phyloP scores from a whole-genome alignment of 2,797 vertebrate genomes.

The Parambassis ranga region DNA sequence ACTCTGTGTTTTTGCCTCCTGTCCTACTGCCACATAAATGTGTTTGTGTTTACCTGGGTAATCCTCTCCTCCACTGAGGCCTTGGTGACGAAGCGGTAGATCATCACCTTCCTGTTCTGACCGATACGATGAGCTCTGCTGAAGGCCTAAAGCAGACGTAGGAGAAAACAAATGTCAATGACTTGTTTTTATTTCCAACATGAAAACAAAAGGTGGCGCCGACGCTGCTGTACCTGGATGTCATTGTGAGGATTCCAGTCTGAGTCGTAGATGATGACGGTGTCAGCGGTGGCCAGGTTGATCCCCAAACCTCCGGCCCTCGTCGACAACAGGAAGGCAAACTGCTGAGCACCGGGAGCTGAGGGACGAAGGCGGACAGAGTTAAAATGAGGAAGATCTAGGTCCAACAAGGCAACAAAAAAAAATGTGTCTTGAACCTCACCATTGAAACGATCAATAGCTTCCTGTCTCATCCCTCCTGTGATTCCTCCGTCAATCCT shows the following conservation, averaged over 20 bases:
- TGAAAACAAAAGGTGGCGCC: fast-evolving
- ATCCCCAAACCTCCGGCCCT: conserved; percentile 97
- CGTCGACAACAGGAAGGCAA: conserved; percentile 96
- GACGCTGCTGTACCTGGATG: conserved; percentile 81
- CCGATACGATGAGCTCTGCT: conserved; percentile 98
- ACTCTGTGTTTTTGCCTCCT: too few relatives aligned
- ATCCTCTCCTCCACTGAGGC: conserved; percentile 97
- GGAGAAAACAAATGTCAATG: neutral
- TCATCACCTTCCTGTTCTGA: conserved; percentile 99
- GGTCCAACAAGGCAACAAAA: neutral
- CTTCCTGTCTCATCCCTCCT: conserved; percentile 96
- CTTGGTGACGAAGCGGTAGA: conserved; percentile 97
- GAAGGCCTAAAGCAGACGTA: conserved; percentile 83
- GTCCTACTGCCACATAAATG: too few relatives aligned
- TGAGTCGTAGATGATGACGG: conserved; percentile 97
- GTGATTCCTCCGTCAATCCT: conserved; percentile 97
- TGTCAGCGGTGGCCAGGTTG: conserved; percentile 98
- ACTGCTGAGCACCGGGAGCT: conserved; percentile 98
- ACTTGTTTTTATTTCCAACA: fast-evolving
- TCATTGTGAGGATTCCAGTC: conserved; percentile 99
- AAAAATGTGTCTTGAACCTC: neutral
- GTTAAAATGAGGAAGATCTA: fast-evolving
- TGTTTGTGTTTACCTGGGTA: conserved; percentile 85
- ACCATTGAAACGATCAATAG: conserved; percentile 98
- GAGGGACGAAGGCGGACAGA: neutral